Conservation (phyloP, 2,888 invertebrate genomes). For the Sialis lutaria region DNA sequence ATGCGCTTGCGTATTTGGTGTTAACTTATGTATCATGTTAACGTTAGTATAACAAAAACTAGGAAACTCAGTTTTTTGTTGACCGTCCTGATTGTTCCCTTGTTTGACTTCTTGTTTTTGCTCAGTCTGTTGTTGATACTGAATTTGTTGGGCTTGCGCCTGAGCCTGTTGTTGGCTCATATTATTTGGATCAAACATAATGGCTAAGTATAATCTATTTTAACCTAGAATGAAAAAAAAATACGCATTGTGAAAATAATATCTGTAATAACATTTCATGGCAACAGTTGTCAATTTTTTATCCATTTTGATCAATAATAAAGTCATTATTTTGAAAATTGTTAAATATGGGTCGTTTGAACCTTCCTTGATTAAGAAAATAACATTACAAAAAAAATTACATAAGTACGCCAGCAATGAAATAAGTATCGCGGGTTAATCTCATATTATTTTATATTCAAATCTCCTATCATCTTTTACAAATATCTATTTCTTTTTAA, state of each 20-base stretch:
- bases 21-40: slow-evolving; percentile 48
- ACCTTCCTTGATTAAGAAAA: too few relatives aligned
- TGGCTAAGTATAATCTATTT: slow-evolving; percentile 1
- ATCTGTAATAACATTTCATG: background rate
- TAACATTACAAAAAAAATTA: too few relatives aligned
- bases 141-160: slow-evolving; percentile 21
- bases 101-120: slow-evolving; percentile 19
- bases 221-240: background rate
- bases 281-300: too few relatives aligned
- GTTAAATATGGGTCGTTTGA: too few relatives aligned
- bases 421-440: too few relatives aligned
- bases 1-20: slow-evolving; percentile 23
- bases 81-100: slow-evolving; percentile 16
- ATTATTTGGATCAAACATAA: slow-evolving; percentile 27
- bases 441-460: background rate
- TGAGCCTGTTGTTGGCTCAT: slow-evolving; percentile 23
- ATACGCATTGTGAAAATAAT: background rate
- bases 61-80: slow-evolving; percentile 35
- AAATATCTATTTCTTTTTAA: slow-evolving; percentile 4
- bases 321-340: too few relatives aligned
- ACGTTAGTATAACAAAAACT: slow-evolving; percentile 54
- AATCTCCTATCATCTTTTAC: slow-evolving; percentile 6
- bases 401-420: too few relatives aligned
- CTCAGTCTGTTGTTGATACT: slow-evolving; percentile 19
- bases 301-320: too few relatives aligned